Evolutionary conservation across 2,888 invertebrate species (phyloP).

Genomic region (Brachypalpus laphriformis): DNA sequence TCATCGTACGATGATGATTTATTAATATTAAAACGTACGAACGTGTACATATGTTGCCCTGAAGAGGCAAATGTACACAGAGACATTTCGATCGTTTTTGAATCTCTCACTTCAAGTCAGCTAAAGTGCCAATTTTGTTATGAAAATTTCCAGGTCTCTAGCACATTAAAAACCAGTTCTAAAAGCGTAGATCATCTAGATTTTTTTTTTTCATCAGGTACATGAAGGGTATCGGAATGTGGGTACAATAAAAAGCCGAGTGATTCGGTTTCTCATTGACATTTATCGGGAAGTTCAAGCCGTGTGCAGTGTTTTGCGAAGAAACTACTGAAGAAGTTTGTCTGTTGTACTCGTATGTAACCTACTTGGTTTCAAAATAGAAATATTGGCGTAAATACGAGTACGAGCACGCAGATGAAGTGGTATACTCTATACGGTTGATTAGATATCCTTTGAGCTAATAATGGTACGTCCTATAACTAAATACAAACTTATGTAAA

Average conservation of each 20-base stretch:
- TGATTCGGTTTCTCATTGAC: not conserved
- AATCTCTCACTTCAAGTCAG: slow-evolving; percentile 58
- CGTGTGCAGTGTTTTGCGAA: not conserved
- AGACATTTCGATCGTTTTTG: slow-evolving; percentile 58
- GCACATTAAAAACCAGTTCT: slow-evolving; percentile 46
- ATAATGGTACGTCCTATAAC: no score
- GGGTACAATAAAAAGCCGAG: not conserved
- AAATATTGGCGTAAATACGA: no score
- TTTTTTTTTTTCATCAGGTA: not conserved
- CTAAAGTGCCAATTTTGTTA: slow-evolving; percentile 58
- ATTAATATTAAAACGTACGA: slow-evolving; percentile 52
- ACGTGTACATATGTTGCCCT: slow-evolving; percentile 27
- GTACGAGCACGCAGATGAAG: no score
- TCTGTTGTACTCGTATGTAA: no score
- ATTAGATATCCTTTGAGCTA: no score
- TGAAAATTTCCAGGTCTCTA: slow-evolving; percentile 51
- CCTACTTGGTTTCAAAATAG: no score
- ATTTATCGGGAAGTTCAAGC: not conserved
- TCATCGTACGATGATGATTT: slow-evolving; percentile 55
- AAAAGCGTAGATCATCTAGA: not conserved
- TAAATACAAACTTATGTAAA: no score
- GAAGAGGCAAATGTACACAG: slow-evolving; percentile 56
- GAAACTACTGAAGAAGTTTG: not conserved
- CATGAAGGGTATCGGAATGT: not conserved
- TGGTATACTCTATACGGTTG: no score